A percentile compares a stretch with the other conserved stretches of the same genome.
phyloP scores from a whole-genome alignment of 2,888 invertebrate species.

The Himalopsyche tibetana region DNA sequence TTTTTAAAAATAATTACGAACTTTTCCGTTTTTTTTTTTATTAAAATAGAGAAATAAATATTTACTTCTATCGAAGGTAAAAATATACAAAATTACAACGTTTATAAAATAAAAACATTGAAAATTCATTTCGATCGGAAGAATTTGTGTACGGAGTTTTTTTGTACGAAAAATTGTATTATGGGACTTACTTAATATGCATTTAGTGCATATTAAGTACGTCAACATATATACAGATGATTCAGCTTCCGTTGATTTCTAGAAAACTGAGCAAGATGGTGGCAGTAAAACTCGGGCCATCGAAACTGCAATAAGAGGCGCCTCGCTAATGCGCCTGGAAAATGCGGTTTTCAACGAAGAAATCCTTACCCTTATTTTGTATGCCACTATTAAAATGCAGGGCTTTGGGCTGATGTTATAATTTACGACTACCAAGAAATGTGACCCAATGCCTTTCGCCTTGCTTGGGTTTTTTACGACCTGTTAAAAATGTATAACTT shows the following conservation, averaged over 20 bases:
- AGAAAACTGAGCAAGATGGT: background rate
- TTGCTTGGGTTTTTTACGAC: background rate
- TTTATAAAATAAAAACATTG: too few species aligned
- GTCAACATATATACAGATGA: background rate
- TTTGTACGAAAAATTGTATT: too few species aligned
- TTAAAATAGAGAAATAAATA: too few species aligned
- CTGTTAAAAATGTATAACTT: constrained; percentile 28
- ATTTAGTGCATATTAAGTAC: too few species aligned
- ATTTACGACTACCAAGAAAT: constrained; percentile 20
- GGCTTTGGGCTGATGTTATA: constrained; percentile 18
- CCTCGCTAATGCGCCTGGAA: constrained; percentile 46
- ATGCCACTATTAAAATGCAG: constrained; percentile 45
- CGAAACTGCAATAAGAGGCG: constrained; percentile 42
- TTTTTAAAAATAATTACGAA: too few species aligned
- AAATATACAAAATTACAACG: too few species aligned
- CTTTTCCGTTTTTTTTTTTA: too few species aligned
- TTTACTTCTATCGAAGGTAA: too few species aligned
- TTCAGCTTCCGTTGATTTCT: background rate
- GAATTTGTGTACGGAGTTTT: too few species aligned
- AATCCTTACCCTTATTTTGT: constrained; percentile 44
- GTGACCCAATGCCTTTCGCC: constrained; percentile 25
- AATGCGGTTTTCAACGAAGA: constrained; percentile 46
- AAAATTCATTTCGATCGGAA: too few species aligned
- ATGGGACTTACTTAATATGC: too few species aligned
- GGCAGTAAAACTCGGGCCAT: constrained; percentile 37